phyloP scores from a whole-genome alignment of 2,888 invertebrate genomes.

The Tenthredo distinguenda region DNA sequence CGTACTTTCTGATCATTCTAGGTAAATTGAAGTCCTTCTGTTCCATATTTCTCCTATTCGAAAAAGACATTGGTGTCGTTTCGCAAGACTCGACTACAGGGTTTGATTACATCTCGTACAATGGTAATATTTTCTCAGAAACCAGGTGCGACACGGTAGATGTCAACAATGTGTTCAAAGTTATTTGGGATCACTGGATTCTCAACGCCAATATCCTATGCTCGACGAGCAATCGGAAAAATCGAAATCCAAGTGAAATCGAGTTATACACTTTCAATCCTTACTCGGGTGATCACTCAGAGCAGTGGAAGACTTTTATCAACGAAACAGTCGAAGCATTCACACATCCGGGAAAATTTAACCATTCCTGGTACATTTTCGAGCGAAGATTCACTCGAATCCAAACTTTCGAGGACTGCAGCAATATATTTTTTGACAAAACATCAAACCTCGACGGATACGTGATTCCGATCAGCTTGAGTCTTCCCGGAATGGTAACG shows the following conservation, averaged over 20 bases:
- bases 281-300: background rate
- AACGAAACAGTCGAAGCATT: background rate
- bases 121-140: background rate
- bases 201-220: background rate
- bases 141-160: background rate
- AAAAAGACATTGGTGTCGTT: too few species aligned
- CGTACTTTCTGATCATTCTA: background rate
- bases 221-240: background rate
- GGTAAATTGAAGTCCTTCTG: background rate
- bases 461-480: conserved; percentile 3
- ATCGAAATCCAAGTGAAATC: background rate
- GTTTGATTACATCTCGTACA: too few species aligned
- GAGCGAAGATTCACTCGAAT: background rate
- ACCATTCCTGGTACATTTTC: conserved; percentile 16
- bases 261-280: conserved; percentile 16
- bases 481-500: background rate
- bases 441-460: conserved; percentile 28
- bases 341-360: background rate
- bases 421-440: conserved; percentile 14
- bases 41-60: background rate
- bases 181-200: background rate
- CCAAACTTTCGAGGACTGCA: background rate
- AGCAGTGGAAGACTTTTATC: background rate
- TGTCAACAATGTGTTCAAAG: background rate
- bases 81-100: background rate